These are phyloP conservation scores for Coryphaenoides rupestris DNA, from an alignment of 2,113 vertebrate species.

Conservation along the genomic window DNA sequence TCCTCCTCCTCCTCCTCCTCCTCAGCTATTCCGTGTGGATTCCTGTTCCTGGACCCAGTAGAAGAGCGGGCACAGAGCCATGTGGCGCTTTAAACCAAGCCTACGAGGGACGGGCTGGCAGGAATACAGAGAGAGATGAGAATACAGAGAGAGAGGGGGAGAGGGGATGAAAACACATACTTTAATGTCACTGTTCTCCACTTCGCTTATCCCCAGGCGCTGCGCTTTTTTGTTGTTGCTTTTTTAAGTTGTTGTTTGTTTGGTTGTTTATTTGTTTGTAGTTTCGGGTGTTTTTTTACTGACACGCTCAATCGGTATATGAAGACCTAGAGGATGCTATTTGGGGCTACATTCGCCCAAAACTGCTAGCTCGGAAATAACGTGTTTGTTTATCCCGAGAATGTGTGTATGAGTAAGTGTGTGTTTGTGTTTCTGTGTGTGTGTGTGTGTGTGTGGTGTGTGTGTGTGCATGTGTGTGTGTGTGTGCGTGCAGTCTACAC, in stretches of 20 bases:
- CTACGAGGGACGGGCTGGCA: conserved; percentile 56
- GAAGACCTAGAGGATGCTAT: conserved; percentile 36
- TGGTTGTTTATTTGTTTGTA: no score
- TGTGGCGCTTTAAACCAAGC: conserved; percentile 45
- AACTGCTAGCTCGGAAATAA: conserved; percentile 45
- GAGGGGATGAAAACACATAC: conserved; percentile 46
- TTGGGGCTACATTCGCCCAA: conserved; percentile 42
- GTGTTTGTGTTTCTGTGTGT: conserved; percentile 34
- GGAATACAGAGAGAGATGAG: conserved; percentile 39
- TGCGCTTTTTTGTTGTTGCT: conserved; percentile 3
- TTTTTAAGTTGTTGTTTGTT: neutral
- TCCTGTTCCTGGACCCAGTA: conserved; percentile 1
- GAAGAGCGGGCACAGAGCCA: conserved; percentile 42
- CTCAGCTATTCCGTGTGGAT: neutral
- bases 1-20: neutral
- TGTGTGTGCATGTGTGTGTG: conserved; percentile 1
- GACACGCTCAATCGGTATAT: conserved; percentile 55
- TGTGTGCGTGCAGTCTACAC: neutral
- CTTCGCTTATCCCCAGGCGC: conserved; percentile 58
- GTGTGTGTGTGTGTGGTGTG: conserved; percentile 16
- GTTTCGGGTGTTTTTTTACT: conserved; percentile 57
- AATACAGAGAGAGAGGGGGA: conserved; percentile 12
- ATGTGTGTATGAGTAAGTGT: conserved; percentile 21
- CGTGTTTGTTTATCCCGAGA: neutral
- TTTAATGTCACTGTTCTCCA: conserved; percentile 49